These are phyloP conservation scores for Eupeodes luniger DNA, from an alignment of 2,888 invertebrate species.

Conservation along the genomic window DNA sequence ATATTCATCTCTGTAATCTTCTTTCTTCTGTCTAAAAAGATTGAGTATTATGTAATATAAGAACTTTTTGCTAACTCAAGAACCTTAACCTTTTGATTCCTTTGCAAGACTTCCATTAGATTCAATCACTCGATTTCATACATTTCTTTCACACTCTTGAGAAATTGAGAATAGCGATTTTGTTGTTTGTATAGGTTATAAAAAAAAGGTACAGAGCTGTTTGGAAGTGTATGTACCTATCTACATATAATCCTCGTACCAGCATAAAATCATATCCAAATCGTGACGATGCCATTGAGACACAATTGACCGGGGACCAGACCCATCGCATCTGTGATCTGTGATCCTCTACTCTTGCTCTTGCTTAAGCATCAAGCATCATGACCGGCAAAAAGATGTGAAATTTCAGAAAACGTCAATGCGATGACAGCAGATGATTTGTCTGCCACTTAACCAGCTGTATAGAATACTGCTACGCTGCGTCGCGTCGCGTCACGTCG, in stretches of 20 bases:
- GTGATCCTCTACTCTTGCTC: conserved; percentile 14
- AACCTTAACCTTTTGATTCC: conserved; percentile 8
- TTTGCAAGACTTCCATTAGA: not conserved
- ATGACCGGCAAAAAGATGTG: conserved; percentile 59
- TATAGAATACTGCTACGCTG: not conserved
- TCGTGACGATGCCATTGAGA: conserved; percentile 64
- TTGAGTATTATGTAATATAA: conserved; percentile 1
- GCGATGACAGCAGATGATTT: conserved; percentile 74
- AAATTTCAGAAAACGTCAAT: conserved; percentile 73
- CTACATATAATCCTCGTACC: not conserved
- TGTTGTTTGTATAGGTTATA: not conserved
- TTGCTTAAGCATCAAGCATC: conserved; percentile 7
- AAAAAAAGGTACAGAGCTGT: not conserved
- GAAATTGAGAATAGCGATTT: conserved; percentile 1
- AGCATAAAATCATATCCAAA: conserved; percentile 27
- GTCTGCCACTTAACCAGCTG: conserved; percentile 74
- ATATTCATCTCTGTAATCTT: not conserved
- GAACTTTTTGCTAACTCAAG: not conserved
- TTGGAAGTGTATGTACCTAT: too few species aligned
- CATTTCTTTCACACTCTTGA: conserved; percentile 5
- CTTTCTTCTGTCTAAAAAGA: not conserved
- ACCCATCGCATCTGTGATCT: conserved; percentile 41
- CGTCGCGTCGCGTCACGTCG: not conserved
- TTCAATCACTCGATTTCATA: conserved; percentile 7
- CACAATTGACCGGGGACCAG: conserved; percentile 48